Evolutionary conservation across 2,797 vertebrate genomes (phyloP).

Genomic region (Trachurus trachurus): DNA sequence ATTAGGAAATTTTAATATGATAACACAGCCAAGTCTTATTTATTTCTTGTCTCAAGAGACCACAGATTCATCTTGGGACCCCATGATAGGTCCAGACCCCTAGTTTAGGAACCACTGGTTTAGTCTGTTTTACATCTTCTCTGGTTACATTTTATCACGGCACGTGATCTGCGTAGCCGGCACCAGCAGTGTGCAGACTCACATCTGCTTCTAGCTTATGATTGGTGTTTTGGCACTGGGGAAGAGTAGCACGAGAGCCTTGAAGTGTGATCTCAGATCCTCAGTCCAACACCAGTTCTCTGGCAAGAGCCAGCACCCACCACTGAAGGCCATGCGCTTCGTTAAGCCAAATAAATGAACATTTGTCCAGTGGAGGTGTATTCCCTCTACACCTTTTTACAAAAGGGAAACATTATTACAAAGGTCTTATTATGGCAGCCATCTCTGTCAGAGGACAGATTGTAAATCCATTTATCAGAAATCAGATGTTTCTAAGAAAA

Average conservation of each 20-base stretch:
- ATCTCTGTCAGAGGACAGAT: constrained; percentile 13
- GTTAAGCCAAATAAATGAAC: constrained; percentile 32
- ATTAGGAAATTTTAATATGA: neutral
- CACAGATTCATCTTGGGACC: neutral
- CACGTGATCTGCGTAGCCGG: constrained; percentile 45
- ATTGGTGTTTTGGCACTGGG: constrained; percentile 57
- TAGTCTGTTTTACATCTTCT: constrained; percentile 34
- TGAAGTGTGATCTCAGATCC: constrained; percentile 52
- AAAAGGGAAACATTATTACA: constrained; percentile 41
- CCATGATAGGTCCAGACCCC: constrained; percentile 3
- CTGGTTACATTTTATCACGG: constrained; percentile 55
- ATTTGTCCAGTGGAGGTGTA: constrained; percentile 12
- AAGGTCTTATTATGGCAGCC: constrained; percentile 21
- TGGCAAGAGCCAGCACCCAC: constrained; percentile 13
- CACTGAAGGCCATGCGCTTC: constrained; percentile 34
- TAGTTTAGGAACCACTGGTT: constrained; percentile 6
- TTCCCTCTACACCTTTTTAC: constrained; percentile 18
- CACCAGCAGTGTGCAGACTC: constrained; percentile 40
- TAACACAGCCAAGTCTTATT: neutral
- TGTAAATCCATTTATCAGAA: constrained; percentile 15
- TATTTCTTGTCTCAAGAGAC: constrained; percentile 8
- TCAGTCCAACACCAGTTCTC: constrained; percentile 39
- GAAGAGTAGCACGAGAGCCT: constrained; percentile 49
- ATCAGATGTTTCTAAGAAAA: constrained; percentile 34
- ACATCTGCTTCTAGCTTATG: constrained; percentile 51